phyloP scores from a whole-genome alignment of 2,888 invertebrate genomes.

The Acronicta aceris region DNA sequence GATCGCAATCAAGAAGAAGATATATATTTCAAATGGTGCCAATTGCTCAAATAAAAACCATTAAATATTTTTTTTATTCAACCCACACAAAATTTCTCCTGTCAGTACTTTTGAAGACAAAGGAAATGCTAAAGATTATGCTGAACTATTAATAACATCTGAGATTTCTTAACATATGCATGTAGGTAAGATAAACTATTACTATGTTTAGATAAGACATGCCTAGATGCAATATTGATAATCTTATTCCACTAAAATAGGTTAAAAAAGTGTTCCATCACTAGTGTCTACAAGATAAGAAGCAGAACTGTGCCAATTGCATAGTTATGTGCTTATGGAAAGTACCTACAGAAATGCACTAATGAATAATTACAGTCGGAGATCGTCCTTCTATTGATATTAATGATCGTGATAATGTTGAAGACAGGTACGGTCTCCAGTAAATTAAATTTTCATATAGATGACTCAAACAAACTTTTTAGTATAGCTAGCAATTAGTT shows the following conservation, averaged over 20 bases:
- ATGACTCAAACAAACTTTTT: no score
- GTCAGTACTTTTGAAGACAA: neutral
- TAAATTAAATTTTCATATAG: no score
- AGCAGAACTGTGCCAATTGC: slow-evolving; percentile 20
- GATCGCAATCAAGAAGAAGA: neutral
- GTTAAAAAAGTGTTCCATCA: slow-evolving; percentile 34
- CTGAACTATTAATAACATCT: neutral
- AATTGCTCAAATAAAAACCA: no score
- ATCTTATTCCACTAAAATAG: slow-evolving; percentile 31
- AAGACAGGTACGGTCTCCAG: no score
- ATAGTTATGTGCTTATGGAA: neutral
- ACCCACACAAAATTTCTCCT: no score
- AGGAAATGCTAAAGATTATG: neutral
- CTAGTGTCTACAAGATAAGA: slow-evolving; percentile 35
- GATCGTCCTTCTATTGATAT: no score
- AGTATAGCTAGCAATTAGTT: no score
- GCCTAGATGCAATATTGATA: slow-evolving; percentile 27
- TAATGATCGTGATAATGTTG: no score
- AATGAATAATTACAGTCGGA: no score
- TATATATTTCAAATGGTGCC: no score
- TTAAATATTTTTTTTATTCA: no score
- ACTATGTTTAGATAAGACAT: slow-evolving; percentile 1
- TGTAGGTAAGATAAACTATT: neutral
- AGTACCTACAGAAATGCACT: no score
- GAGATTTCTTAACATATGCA: slow-evolving; percentile 1